Base-by-base conservation (phyloP, 2,113 vertebrate species). In the Triplophysa rosa region DNA sequence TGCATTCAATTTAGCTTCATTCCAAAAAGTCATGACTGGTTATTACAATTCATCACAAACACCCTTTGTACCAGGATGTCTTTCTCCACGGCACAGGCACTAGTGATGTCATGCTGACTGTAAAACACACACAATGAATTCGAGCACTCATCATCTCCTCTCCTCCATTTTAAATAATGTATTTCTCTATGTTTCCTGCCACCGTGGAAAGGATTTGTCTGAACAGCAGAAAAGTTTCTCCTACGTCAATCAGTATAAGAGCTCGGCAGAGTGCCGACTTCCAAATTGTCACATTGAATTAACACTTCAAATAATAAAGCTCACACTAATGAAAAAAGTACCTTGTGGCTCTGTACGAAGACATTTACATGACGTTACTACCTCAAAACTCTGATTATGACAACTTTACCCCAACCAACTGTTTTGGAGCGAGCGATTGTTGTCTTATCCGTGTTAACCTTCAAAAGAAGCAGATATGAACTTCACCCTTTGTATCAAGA, bases 201-300 rank as follows among this genome's bases (percentile, higher is more conserved):
- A n/a, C 19, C 62, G 9, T 75, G 70, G 81, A 33, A 64, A 76
- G 33, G 84, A 83, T 78, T 49, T 61, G 64, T 66, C 65, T 61
- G 67, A 84, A 52, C 71, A 77, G 76, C 42, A 73, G 56, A 80
- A 66, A 77, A 81, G 80, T 82, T 85, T 82, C 66, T 74, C 29
- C 52, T 19, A 72, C 16, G 78, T 77, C 82, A 78, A 81, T 82
- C 82, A 82, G 45, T 23, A 61, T 68, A 74, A 72, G 12, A 65
- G 26, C 69, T 26, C 54, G 65, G 58, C 29, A 17, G 54, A 54
- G 64, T 40, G 21, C 62, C 13, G 10, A 72, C 72, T 29, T 54
- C 72, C 71, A 40, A 19, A 76, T 65, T 77, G 67, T 83, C 66
- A 85, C 71, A 67, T 77, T 82, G 47, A 77, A 68, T 54, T 62